A percentile compares a stretch with the other conserved stretches of the same genome.
These are phyloP conservation scores for Platycheirus rosarum DNA, from an alignment of 2,888 invertebrate species.

Conservation along the genomic window DNA sequence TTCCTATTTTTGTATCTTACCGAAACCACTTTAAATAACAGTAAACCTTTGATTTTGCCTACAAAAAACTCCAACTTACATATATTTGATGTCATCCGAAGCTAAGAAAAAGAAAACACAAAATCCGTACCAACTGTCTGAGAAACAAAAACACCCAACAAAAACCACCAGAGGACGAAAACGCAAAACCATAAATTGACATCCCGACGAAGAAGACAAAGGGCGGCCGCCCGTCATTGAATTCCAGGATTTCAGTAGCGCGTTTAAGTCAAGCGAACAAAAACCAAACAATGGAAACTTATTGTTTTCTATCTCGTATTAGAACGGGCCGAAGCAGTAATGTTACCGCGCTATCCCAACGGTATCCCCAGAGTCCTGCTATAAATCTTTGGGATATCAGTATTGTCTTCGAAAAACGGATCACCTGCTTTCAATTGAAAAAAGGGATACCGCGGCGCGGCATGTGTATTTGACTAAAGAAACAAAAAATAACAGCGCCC, in stretches of 20 bases:
- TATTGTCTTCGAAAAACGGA: constrained; percentile 65
- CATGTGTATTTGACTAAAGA: not conserved
- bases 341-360: constrained; percentile 57
- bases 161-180: constrained; percentile 15
- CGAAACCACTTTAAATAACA: too few relatives aligned
- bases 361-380: constrained; percentile 67
- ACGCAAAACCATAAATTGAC: constrained; percentile 69
- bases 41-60: constrained; percentile 16
- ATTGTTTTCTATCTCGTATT: constrained; percentile 72
- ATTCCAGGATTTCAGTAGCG: constrained; percentile 65
- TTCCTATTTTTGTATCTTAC: too few relatives aligned
- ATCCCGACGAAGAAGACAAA: constrained; percentile 43
- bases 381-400: constrained; percentile 72
- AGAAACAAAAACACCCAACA: constrained; percentile 30
- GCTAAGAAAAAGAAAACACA: not conserved
- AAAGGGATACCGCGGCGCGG: constrained; percentile 30
- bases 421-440: constrained; percentile 62
- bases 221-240: constrained; percentile 66
- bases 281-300: constrained; percentile 60
- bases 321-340: constrained; percentile 57
- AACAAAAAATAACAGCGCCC: constrained; percentile 35
- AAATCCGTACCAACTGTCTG: constrained; percentile 35
- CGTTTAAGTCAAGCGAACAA: constrained; percentile 12
- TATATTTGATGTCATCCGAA: constrained; percentile 12
- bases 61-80: too few relatives aligned